These are phyloP conservation scores for Eulemur rubriventer DNA, from an alignment of 2,797 vertebrate species.

Conservation along the genomic window DNA sequence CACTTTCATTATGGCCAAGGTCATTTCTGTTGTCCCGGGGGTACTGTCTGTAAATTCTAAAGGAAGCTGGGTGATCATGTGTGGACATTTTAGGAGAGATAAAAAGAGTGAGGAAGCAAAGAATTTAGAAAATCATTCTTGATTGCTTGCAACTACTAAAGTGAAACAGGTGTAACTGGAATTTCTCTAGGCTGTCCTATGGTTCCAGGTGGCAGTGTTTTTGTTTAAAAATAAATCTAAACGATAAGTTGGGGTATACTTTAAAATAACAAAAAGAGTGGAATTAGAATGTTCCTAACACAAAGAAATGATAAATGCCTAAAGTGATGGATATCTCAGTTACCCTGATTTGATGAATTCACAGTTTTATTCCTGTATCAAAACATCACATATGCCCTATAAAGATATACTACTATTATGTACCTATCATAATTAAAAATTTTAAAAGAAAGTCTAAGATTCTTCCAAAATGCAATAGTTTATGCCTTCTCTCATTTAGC, in stretches of 20 bases:
- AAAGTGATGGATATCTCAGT: background rate
- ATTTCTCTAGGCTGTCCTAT: background rate
- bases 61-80: background rate
- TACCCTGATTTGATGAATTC: background rate
- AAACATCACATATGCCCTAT: background rate
- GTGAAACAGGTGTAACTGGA: background rate
- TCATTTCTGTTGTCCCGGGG: background rate
- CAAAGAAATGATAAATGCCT: background rate
- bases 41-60: conserved; percentile 17
- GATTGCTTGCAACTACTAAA: background rate
- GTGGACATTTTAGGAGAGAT: background rate
- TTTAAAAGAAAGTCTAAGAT: background rate
- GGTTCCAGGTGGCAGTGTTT: background rate
- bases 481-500: background rate
- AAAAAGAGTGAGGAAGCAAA: background rate
- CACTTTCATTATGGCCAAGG: background rate
- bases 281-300: background rate
- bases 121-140: background rate
- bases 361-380: background rate
- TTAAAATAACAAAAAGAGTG: background rate
- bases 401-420: background rate
- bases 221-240: background rate
- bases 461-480: background rate
- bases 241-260: background rate
- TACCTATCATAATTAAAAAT: background rate